phyloP scores from a whole-genome alignment of 2,113 vertebrate genomes.

The Drymodes brunneopygia region DNA sequence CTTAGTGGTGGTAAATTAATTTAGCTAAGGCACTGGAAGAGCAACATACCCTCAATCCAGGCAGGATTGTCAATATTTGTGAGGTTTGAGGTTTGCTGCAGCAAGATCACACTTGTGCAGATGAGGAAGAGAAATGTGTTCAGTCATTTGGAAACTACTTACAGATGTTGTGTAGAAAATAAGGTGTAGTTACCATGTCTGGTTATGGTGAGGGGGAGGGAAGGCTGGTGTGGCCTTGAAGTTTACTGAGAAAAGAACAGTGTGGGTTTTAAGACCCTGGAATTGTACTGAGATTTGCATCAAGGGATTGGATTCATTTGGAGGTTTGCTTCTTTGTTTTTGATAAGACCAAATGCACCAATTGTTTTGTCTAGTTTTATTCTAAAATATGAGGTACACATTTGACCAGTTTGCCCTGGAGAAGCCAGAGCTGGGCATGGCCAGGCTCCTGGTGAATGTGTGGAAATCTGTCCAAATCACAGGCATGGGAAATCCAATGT shows the following conservation, averaged over 20 bases:
- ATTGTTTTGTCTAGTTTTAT: background rate
- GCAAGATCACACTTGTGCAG: background rate
- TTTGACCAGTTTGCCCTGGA: background rate
- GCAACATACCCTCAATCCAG: background rate
- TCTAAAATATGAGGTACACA: accelerated
- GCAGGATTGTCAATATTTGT: background rate
- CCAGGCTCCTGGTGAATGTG: background rate
- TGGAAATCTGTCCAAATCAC: background rate
- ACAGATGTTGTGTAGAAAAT: background rate
- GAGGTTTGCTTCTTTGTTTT: background rate
- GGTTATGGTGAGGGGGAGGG: background rate
- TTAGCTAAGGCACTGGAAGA: background rate
- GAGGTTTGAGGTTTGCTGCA: background rate
- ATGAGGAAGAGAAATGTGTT: background rate
- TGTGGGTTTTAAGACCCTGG: background rate
- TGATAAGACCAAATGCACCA: background rate
- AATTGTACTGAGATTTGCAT: background rate
- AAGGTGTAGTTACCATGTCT: background rate
- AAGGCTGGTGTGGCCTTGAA: background rate
- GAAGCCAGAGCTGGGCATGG: background rate
- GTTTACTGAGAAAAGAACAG: background rate
- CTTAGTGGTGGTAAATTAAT: background rate
- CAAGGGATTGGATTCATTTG: background rate
- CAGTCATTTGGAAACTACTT: background rate
- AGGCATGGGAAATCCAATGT: background rate